A percentile compares a stretch with the other conserved stretches of the same genome.
Conservation (phyloP, 2,797 vertebrate genomes). For the Pipistrellus nathusii region DNA sequence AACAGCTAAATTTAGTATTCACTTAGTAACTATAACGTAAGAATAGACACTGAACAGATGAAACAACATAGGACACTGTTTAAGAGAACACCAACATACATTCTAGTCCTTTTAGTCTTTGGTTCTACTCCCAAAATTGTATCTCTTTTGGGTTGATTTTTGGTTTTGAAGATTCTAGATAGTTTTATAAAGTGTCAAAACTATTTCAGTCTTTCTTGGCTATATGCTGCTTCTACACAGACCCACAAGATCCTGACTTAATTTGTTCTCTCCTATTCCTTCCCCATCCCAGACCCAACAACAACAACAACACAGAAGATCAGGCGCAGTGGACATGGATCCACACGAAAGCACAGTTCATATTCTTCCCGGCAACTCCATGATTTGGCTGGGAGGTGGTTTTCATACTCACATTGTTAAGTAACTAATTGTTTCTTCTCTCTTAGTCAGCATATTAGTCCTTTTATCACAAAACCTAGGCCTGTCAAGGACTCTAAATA, state of each 20-base stretch:
- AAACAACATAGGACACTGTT: neutral
- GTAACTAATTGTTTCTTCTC: neutral
- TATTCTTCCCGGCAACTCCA: neutral
- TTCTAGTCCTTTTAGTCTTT: neutral
- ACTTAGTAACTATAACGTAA: conserved; percentile 13
- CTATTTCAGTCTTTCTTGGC: neutral
- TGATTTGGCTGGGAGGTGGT: neutral
- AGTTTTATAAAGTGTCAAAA: neutral
- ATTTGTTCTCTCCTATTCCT: neutral
- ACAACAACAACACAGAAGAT: neutral
- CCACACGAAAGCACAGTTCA: neutral
- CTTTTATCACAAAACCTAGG: neutral
- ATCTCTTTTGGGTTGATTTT: neutral
- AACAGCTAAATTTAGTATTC: conserved; percentile 9
- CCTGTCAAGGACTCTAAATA: neutral
- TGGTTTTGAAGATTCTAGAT: conserved; percentile 14
- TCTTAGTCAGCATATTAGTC: neutral
- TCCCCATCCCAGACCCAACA: accelerated
- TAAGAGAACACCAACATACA: neutral
- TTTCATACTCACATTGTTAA: neutral
- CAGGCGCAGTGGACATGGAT: neutral
- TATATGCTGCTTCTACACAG: neutral
- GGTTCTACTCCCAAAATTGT: neutral
- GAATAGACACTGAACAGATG: neutral
- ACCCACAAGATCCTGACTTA: neutral